phyloP scores from a whole-genome alignment of 2,113 vertebrate species.

The Pelobates fuscus region DNA sequence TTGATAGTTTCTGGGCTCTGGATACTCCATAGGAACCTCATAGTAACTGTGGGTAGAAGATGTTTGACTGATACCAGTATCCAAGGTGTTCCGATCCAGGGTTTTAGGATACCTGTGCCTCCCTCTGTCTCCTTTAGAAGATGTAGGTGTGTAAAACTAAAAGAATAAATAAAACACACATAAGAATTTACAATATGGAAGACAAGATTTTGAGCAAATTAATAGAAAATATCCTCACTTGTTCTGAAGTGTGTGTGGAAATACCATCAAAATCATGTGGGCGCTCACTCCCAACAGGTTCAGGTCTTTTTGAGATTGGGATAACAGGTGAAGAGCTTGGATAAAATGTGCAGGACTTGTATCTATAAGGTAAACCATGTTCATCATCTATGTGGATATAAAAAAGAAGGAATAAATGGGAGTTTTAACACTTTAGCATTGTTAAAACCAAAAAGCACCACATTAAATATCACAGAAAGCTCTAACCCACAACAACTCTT shows the following conservation, averaged over 20 bases:
- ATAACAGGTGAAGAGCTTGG: not conserved
- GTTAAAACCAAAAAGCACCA: no score
- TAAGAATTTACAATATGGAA: not conserved
- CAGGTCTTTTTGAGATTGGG: constrained; percentile 18
- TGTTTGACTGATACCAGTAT: constrained; percentile 14
- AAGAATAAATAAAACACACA: not conserved
- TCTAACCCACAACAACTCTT: no score
- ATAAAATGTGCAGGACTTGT: constrained; percentile 14
- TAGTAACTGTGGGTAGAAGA: constrained; percentile 1
- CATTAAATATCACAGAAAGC: no score
- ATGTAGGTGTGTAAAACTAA: not conserved
- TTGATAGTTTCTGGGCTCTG: not conserved
- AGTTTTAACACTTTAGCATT: no score
- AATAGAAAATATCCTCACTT: constrained; percentile 4
- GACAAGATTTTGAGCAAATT: not conserved
- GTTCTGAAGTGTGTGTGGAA: not conserved
- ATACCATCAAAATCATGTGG: no score
- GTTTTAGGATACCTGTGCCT: not conserved
- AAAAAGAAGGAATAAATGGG: no score
- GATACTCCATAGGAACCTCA: not conserved
- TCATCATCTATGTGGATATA: not conserved
- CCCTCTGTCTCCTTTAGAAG: not conserved
- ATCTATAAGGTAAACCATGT: not conserved
- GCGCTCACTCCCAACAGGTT: constrained; percentile 18
- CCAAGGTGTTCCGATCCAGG: constrained; percentile 8